Evolutionary conservation across 2,888 invertebrate species (phyloP).

Genomic region (Pollenia angustigena): DNA sequence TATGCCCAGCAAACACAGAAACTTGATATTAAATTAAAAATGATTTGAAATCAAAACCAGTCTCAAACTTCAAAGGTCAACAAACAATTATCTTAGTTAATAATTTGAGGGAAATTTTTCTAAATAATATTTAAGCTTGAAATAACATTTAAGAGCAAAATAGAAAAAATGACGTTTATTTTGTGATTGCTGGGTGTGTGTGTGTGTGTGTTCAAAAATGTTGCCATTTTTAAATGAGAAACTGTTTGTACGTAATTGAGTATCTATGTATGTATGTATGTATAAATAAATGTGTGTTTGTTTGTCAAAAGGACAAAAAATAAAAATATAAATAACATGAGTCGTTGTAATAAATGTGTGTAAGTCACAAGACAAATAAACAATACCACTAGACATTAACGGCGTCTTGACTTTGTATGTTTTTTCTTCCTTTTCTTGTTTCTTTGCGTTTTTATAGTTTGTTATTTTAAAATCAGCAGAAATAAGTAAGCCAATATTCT

Average conservation of each 20-base stretch:
- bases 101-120: too few relatives aligned
- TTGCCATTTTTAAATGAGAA: not conserved
- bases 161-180: too few relatives aligned
- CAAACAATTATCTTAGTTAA: too few relatives aligned
- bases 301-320: not conserved
- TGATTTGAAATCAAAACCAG: too few relatives aligned
- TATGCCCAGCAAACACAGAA: too few relatives aligned
- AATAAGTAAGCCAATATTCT: conserved; percentile 36
- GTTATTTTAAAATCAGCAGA: conserved; percentile 36
- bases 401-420: conserved; percentile 55
- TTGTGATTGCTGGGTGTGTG: too few relatives aligned
- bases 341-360: conserved; percentile 33
- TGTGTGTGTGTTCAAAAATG: not conserved
- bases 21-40: too few relatives aligned
- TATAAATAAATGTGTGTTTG: not conserved
- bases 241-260: not conserved
- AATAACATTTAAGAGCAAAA: too few relatives aligned
- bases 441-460: not conserved
- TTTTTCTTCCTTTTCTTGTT: not conserved
- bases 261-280: not conserved
- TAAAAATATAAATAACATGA: conserved; percentile 14
- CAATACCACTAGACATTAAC: conserved; percentile 53
- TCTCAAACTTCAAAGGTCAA: too few relatives aligned
- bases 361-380: conserved; percentile 59
- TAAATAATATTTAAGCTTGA: too few relatives aligned